These are phyloP conservation scores for Gymnothorax reevesii DNA, from an alignment of 2,797 vertebrate species.

Conservation along the genomic window DNA sequence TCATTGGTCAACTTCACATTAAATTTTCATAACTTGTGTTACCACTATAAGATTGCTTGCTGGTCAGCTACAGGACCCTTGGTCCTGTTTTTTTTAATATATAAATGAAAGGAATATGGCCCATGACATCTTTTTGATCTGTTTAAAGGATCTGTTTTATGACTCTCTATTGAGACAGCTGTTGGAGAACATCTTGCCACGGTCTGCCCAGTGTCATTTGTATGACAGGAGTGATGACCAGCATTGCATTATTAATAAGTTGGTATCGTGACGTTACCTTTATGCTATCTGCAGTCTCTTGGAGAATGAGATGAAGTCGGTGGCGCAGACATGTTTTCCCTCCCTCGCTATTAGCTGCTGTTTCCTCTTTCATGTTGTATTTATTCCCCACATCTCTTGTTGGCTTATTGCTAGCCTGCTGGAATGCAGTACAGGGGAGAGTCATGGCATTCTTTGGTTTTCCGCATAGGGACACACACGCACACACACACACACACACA, in stretches of 20 bases:
- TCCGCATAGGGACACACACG: neutral
- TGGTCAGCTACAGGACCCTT: too few relatives aligned
- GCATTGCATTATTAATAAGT: neutral
- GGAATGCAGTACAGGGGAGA: constrained; percentile 46
- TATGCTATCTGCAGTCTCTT: neutral
- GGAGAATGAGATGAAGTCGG: constrained; percentile 33
- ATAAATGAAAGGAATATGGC: neutral
- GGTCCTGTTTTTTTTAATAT: neutral
- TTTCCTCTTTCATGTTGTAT: constrained; percentile 71
- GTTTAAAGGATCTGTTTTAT: neutral
- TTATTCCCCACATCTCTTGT: constrained; percentile 57
- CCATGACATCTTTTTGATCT: neutral
- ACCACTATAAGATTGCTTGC: too few relatives aligned
- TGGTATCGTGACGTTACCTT: neutral
- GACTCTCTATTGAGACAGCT: neutral
- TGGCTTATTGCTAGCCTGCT: constrained; percentile 67
- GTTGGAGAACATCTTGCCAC: neutral
- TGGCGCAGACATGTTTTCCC: constrained; percentile 50
- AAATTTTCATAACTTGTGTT: too few relatives aligned
- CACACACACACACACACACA: neutral
- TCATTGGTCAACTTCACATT: too few relatives aligned
- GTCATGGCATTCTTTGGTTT: neutral
- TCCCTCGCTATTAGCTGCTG: constrained; percentile 63
- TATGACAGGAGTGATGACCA: neutral
- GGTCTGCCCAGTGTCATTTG: neutral